Conservation (phyloP, 2,888 invertebrate genomes). For the Trimorus sp. region DNA sequence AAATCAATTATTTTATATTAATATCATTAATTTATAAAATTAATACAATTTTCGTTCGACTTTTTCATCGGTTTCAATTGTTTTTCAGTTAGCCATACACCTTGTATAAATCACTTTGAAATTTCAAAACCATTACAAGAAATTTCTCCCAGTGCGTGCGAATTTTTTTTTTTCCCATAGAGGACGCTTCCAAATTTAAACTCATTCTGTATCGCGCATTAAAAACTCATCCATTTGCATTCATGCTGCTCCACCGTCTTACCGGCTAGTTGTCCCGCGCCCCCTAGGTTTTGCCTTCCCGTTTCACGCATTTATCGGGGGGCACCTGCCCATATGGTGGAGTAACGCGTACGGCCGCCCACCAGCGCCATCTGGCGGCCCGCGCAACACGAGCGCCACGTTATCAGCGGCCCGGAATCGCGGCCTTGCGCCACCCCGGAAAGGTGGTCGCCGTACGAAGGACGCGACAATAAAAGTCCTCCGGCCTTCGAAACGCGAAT, state of each 20-base stretch:
- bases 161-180: no score
- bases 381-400: slow-evolving; percentile 17
- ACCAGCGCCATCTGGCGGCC: slow-evolving; percentile 76
- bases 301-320: slow-evolving; percentile 55
- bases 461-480: no score
- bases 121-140: no score
- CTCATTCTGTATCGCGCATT: slow-evolving; percentile 77
- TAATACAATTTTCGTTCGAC: no score
- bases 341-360: slow-evolving; percentile 71
- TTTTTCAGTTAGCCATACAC: no score
- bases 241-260: slow-evolving; percentile 76
- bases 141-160: no score
- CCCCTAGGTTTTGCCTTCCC: slow-evolving; percentile 47
- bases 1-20: no score
- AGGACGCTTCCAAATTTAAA: slow-evolving; percentile 80
- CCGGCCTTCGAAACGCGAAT: no score
- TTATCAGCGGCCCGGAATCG: slow-evolving; percentile 45
- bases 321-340: slow-evolving; percentile 80
- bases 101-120: no score
- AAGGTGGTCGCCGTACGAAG: no score
- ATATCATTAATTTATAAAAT: no score
- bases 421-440: slow-evolving; percentile 24
- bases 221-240: slow-evolving; percentile 80
- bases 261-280: slow-evolving; percentile 43
- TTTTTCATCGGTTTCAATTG: no score